Conservation (phyloP, 2,888 invertebrate species). For the Drosophila fulvimacula region DNA sequence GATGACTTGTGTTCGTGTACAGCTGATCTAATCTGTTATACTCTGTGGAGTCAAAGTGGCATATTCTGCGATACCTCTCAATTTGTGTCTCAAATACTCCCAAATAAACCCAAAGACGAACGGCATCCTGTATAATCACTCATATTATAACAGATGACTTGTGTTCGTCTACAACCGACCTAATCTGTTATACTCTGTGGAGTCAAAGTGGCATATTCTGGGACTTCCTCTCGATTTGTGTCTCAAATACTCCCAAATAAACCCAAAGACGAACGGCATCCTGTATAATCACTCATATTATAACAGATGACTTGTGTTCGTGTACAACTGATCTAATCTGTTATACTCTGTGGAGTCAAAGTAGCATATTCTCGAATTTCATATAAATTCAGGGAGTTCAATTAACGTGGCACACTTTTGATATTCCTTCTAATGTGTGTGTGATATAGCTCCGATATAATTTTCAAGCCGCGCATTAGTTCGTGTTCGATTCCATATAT, state of each 20-base stretch:
- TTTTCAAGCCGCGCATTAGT: not conserved
- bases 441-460: slow-evolving; percentile 17
- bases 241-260: slow-evolving; percentile 47
- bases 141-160: slow-evolving; percentile 62
- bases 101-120: slow-evolving; percentile 36
- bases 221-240: slow-evolving; percentile 35
- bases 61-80: slow-evolving; percentile 12
- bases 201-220: slow-evolving; percentile 59
- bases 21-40: slow-evolving; percentile 8
- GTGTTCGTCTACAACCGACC: slow-evolving; percentile 37
- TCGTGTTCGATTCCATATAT: slow-evolving; percentile 9
- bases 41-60: slow-evolving; percentile 47
- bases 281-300: slow-evolving; percentile 34
- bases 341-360: not conserved
- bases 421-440: slow-evolving; percentile 12
- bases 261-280: slow-evolving; percentile 24
- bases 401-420: slow-evolving; percentile 12
- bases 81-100: slow-evolving; percentile 59
- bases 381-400: not conserved
- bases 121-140: slow-evolving; percentile 61
- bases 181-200: slow-evolving; percentile 5
- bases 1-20: slow-evolving; percentile 49
- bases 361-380: not conserved
- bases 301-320: slow-evolving; percentile 50
- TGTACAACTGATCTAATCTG: slow-evolving; percentile 7